A percentile compares a stretch with the other conserved stretches of the same genome.
phyloP scores from a whole-genome alignment of 2,888 invertebrate species.

The Philhelius pedissequus region DNA sequence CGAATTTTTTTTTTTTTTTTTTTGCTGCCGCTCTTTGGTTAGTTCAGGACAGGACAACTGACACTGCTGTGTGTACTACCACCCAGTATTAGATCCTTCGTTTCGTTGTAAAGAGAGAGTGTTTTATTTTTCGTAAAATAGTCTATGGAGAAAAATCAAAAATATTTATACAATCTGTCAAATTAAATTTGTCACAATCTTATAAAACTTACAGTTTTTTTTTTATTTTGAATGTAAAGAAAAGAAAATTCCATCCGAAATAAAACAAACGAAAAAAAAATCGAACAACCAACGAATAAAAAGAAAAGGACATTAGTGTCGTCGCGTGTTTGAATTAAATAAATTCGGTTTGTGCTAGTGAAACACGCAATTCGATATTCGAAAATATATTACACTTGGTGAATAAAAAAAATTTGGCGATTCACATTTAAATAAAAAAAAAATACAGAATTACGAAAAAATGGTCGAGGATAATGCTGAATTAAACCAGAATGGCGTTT shows the following conservation, averaged over 20 bases:
- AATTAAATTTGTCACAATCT: constrained; percentile 11
- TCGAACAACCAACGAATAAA: background rate
- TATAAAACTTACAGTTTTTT: background rate
- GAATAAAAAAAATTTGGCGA: background rate
- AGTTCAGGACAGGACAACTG: constrained; percentile 43
- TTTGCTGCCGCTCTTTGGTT: constrained; percentile 11
- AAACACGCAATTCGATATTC: background rate
- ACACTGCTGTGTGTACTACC: constrained; percentile 48
- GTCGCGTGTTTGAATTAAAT: constrained; percentile 16
- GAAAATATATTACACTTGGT: background rate
- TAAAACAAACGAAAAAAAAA: background rate
- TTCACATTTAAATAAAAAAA: background rate
- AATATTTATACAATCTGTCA: constrained; percentile 6
- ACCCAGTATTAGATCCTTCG: constrained; percentile 42
- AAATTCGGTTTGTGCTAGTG: constrained; percentile 1
- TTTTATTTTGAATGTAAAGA: background rate
- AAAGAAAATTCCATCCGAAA: background rate
- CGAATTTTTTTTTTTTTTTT: constrained; percentile 39
- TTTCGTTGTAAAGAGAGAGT: constrained; percentile 43
- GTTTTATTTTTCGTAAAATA: constrained; percentile 2
- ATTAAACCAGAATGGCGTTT: constrained; percentile 77
- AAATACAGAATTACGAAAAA: constrained; percentile 41
- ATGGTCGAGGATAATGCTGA: constrained; percentile 73
- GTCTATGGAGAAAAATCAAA: background rate
- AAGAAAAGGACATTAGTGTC: background rate